Evolutionary conservation across 1,140 invertebrate species (phyloP), one percentile per base, ranked within the genome.

Genomic region (Dolichoris vasculosae): DNA sequence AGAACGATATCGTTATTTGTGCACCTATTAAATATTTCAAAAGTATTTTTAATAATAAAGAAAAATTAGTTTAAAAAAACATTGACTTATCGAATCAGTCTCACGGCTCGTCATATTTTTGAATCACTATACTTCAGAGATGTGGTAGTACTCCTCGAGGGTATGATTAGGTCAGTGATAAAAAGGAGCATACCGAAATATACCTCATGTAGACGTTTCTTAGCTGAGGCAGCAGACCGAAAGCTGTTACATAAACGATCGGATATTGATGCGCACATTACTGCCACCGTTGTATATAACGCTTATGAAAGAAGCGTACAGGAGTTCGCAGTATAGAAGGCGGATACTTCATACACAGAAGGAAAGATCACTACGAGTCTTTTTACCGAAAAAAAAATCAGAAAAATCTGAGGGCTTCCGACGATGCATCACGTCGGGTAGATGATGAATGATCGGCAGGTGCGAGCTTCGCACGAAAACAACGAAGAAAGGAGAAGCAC

Each of bases 181-280:
- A 67, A 35, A 35, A 15, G 32, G 35, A 67, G 64, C 4, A 63
- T n/a, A n/a, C 23, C 26, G 26, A 2, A 11, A 63, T 17, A 63
- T 7, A 6, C 6, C 13, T 13, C 43, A 46, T 17, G 9, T 32
- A 20, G 30, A 30, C 13, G n/a, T 63, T 63, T 63, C 13, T 76
- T 38, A 38, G 35, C 3, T 17, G 51, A 23, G 51, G 26, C 59
- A 32, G 13, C 38, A 15, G 30, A 67, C 67, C 67, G 35, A 80
- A 67, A 80, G 78, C 78, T 43, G 69, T 38, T 83, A 51, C 43
- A 63, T 64, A 83, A 91, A 90, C 90, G 91, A 91, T 92, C 90
- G 91, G 89, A 91, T 92, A 92, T 92, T 91, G 91, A 92, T 91
- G 90, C 87, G 85, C 88, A 88, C 91, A 91, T 92, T 91, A 92